These are phyloP conservation scores for Toxotes jaculatrix DNA, from an alignment of 2,113 vertebrate genomes.

Conservation along the genomic window DNA sequence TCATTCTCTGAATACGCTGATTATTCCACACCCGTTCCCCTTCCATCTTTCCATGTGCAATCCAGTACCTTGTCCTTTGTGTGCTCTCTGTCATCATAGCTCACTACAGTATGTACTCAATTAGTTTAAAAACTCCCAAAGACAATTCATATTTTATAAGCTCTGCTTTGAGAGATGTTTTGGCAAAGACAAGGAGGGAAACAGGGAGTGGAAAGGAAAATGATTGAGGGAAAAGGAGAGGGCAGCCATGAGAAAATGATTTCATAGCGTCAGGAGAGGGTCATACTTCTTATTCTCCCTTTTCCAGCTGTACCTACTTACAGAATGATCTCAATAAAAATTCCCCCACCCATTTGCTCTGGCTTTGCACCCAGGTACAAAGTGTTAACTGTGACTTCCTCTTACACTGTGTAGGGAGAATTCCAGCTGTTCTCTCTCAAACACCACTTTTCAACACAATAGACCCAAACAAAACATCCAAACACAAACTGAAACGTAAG, in stretches of 20 bases:
- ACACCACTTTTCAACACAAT: conserved; percentile 11
- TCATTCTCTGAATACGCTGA: conserved; percentile 27
- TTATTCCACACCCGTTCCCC: conserved; percentile 55
- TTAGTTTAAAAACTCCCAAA: conserved; percentile 49
- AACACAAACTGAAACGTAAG: neutral
- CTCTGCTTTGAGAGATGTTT: conserved; percentile 49
- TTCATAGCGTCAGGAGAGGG: conserved; percentile 55
- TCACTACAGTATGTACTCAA: conserved; percentile 49
- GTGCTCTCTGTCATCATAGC: conserved; percentile 45
- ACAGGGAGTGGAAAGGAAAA: conserved; percentile 74
- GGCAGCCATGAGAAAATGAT: conserved; percentile 64
- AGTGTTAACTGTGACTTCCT: conserved; percentile 32
- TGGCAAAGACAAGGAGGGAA: conserved; percentile 60
- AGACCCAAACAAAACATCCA: conserved; percentile 18
- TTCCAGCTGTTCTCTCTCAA: conserved; percentile 36
- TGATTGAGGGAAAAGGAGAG: conserved; percentile 49
- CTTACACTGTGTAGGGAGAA: conserved; percentile 4
- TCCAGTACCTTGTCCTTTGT: conserved; percentile 45
- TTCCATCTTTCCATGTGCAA: conserved; percentile 34
- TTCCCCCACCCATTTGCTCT: conserved; percentile 35
- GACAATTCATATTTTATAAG: conserved; percentile 63
- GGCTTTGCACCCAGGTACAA: conserved; percentile 54
- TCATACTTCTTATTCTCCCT: conserved; percentile 35
- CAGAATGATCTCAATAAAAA: conserved; percentile 65
- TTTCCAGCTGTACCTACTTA: conserved; percentile 71